Conservation (phyloP, 1,140 invertebrate species). For the Venturia canescens region DNA sequence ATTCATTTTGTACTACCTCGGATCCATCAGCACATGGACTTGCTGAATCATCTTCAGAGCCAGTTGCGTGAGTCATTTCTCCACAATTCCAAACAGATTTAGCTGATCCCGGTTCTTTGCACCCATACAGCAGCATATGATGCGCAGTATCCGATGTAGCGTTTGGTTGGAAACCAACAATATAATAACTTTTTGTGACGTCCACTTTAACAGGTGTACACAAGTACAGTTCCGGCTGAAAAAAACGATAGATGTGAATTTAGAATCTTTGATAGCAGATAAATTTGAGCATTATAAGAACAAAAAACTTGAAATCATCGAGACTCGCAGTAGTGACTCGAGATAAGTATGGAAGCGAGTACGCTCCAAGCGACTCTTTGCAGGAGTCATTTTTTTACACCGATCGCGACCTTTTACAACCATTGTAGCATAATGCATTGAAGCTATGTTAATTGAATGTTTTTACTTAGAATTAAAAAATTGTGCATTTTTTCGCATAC, state of each 20-base stretch:
- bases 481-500: too few relatives aligned
- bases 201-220: slow-evolving; percentile 90
- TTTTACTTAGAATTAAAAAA: too few relatives aligned
- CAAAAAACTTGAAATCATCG: too few relatives aligned
- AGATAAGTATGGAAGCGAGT: too few relatives aligned
- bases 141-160: slow-evolving; percentile 94
- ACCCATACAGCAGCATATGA: slow-evolving; percentile 98
- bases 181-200: slow-evolving; percentile 83
- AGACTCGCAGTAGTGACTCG: too few relatives aligned
- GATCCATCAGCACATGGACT: slow-evolving; percentile 85
- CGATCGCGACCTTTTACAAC: too few relatives aligned
- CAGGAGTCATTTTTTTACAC: too few relatives aligned
- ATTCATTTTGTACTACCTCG: slow-evolving; percentile 78
- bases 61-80: slow-evolving; percentile 85
- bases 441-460: too few relatives aligned
- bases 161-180: slow-evolving; percentile 95
- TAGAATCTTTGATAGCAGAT: too few relatives aligned
- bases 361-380: too few relatives aligned
- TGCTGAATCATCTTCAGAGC: slow-evolving; percentile 73
- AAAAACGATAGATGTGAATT: slow-evolving; percentile 57
- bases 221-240: slow-evolving; percentile 89
- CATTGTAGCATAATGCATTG: too few relatives aligned
- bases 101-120: slow-evolving; percentile 87
- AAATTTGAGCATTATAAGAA: too few relatives aligned
- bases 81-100: slow-evolving; percentile 94